Percentiles rank a stretch among this genome's conserved stretches.
Evolutionary conservation across 2,113 vertebrate species (phyloP).

Genomic region (Aphelocoma coerulescens): DNA sequence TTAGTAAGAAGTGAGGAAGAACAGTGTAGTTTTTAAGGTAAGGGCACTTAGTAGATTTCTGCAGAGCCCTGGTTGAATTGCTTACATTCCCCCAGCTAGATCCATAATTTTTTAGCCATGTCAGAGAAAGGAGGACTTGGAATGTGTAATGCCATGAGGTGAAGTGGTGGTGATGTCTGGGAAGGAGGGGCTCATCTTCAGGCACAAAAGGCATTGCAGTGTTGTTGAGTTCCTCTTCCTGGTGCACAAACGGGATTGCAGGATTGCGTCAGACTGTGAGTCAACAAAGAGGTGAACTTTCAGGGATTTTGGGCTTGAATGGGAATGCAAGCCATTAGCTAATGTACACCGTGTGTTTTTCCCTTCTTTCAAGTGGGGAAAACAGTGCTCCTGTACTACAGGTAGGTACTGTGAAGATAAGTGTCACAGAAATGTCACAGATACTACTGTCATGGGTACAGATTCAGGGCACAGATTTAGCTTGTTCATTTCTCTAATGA

Average conservation of each 20-base stretch:
- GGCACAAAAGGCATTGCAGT: not conserved
- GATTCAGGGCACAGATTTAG: not conserved
- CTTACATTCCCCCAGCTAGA: not conserved
- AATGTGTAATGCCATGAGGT: not conserved
- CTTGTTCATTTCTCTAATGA: not conserved
- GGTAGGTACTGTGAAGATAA: not conserved
- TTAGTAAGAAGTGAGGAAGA: not conserved
- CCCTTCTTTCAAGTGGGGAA: not conserved
- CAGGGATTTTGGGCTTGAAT: not conserved
- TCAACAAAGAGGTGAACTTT: not conserved
- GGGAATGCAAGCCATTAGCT: not conserved
- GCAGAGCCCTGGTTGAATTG: not conserved
- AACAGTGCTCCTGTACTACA: not conserved
- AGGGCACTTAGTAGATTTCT: not conserved
- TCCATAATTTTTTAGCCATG: not conserved
- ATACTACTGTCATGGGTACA: not conserved
- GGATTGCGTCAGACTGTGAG: not conserved
- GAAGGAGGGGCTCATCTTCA: not conserved
- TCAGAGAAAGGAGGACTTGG: not conserved
- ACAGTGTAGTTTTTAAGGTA: not conserved
- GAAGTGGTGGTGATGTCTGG: not conserved
- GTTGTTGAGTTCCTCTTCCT: not conserved
- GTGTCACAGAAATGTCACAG: not conserved
- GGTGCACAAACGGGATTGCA: not conserved
- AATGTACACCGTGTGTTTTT: rapidly evolving